Conservation (phyloP, 1,140 invertebrate genomes). For the Caenorhabditis remanei region DNA sequence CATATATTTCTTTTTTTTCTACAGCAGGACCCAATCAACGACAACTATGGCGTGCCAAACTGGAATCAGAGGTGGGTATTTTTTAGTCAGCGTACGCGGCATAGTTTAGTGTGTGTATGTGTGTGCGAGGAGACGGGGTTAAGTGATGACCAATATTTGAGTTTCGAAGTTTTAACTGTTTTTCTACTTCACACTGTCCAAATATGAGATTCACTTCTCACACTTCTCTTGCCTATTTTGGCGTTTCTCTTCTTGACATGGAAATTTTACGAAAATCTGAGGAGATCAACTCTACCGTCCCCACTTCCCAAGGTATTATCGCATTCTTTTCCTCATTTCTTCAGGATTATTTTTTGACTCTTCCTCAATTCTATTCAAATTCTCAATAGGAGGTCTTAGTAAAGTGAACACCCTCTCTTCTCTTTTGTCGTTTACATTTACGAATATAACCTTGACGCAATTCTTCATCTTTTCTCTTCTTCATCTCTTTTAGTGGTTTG, state of each 20-base stretch:
- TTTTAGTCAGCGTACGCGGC: neutral
- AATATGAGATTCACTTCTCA: conserved; percentile 16
- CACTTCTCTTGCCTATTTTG: neutral
- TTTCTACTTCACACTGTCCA: conserved; percentile 39
- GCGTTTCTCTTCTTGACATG: too few species aligned
- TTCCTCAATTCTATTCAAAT: neutral
- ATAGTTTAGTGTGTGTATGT: neutral
- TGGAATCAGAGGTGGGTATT: conserved; percentile 75
- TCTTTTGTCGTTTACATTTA: neutral
- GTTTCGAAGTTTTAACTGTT: conserved; percentile 20
- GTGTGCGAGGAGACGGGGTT: neutral
- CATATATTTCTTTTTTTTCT: conserved; percentile 16
- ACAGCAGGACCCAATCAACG: neutral
- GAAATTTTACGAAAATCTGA: neutral
- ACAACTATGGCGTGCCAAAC: conserved; percentile 76
- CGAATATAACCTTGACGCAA: conserved; percentile 39
- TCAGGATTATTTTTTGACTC: conserved; percentile 22
- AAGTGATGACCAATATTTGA: conserved; percentile 35
- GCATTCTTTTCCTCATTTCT: neutral
- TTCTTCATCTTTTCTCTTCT: conserved; percentile 42
- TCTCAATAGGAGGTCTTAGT: conserved; percentile 36
- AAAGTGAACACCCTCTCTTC: conserved; percentile 33
- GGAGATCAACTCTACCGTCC: neutral
- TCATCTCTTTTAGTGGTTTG: neutral
- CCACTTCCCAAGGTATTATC: neutral